These are phyloP conservation scores for Pseudolycoriella hygida DNA, from an alignment of 2,888 invertebrate genomes.

Conservation along the genomic window DNA sequence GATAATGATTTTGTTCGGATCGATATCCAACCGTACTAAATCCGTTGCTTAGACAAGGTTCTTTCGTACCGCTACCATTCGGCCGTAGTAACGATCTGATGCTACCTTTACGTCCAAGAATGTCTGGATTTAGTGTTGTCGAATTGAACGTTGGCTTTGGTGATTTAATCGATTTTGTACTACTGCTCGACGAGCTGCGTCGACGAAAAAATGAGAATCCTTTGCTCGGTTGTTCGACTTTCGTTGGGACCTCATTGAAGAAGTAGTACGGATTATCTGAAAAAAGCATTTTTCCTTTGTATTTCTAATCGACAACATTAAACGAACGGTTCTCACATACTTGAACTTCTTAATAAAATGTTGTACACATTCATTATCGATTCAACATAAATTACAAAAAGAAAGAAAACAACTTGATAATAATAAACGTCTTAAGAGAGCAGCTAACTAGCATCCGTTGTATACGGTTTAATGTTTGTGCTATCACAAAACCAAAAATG, in stretches of 20 bases:
- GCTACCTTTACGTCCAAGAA: constrained; percentile 26
- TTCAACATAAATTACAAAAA: neutral
- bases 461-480: too few relatives aligned
- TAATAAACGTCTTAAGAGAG: too few relatives aligned
- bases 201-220: constrained; percentile 26
- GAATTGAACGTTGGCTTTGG: constrained; percentile 21
- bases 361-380: neutral
- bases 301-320: neutral
- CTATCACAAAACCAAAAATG: too few relatives aligned
- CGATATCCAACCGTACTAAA: neutral
- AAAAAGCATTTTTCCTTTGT: constrained; percentile 9
- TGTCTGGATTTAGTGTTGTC: constrained; percentile 25
- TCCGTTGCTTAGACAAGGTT: neutral
- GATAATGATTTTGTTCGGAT: constrained; percentile 12
- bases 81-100: constrained; percentile 17
- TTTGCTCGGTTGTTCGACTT: constrained; percentile 22
- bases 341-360: neutral
- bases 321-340: neutral
- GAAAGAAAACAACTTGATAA: too few relatives aligned
- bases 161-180: constrained; percentile 15
- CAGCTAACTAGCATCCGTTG: too few relatives aligned
- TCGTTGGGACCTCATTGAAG: constrained; percentile 21
- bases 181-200: constrained; percentile 24
- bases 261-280: constrained; percentile 29
- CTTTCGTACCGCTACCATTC: neutral